Evolutionary conservation across 1,140 invertebrate species (phyloP).

Genomic region (Druon quercuslanigerum): DNA sequence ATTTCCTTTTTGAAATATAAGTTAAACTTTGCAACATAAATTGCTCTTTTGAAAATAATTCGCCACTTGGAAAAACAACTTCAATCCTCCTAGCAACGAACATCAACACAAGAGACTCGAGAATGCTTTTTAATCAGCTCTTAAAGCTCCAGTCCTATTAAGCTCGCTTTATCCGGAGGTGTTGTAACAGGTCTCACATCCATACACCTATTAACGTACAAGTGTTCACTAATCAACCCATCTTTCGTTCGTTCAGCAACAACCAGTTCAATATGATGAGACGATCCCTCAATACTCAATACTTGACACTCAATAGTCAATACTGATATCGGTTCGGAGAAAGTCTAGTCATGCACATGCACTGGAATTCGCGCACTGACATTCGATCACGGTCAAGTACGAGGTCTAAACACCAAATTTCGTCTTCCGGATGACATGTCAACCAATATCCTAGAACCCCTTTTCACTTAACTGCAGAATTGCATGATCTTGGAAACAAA

Average conservation of each 20-base stretch:
- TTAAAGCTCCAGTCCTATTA: background rate
- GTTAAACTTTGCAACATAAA: background rate
- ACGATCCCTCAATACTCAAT: background rate
- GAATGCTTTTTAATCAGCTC: conserved; percentile 24
- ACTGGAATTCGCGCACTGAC: background rate
- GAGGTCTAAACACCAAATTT: conserved; percentile 30
- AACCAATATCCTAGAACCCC: background rate
- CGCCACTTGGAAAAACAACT: background rate
- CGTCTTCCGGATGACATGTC: conserved; percentile 34
- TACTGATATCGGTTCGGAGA: conserved; percentile 34
- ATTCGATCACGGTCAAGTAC: conserved; percentile 12
- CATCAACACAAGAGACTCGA: background rate
- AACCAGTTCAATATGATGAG: background rate
- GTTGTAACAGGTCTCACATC: conserved; percentile 7
- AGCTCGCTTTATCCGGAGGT: conserved; percentile 22
- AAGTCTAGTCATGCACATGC: conserved; percentile 9
- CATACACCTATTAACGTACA: conserved; percentile 3
- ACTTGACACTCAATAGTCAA: too few relatives aligned
- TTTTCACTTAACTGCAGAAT: background rate
- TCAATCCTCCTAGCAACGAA: background rate
- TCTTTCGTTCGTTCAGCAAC: conserved; percentile 31
- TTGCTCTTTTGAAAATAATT: conserved; percentile 8
- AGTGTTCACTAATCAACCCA: conserved; percentile 45
- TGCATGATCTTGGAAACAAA: background rate
- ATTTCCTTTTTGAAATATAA: background rate